Base-by-base conservation (phyloP, 1,140 invertebrate species). In the Drosophila seguyi region DNA sequence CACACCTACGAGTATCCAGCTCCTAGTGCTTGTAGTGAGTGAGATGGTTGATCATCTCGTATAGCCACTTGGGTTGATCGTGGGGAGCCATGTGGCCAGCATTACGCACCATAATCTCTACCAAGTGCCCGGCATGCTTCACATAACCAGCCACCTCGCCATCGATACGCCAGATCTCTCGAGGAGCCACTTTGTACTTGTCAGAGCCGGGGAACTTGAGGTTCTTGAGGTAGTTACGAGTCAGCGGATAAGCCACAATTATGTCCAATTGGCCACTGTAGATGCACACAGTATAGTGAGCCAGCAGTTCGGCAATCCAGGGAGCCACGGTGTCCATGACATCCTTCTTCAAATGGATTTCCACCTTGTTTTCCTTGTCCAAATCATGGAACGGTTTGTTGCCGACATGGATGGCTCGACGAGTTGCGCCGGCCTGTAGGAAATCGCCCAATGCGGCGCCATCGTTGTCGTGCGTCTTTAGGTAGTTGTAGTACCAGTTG, bases 201-300 rank as follows among this genome's bases (percentile, higher is more conserved):
- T 95, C 93, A 1, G 95, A 92, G 2, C 94, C 95, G 27, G 93
- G 92, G 94, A 97, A 98, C 41, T 96, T 93, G 0, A 98, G 90
- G 11, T 95, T 93, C 36, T 93, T 93, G 8, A 98, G 90, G 87
- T 96, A 97, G 75, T 95, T 96, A 48, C 95, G 94, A 0, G 97
- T 97, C 34, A 96, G 83, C 0, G 96, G 95, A 92, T 97, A 97
- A 2, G 97, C 95, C 3, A 97, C 95, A 80, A 98, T 97, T 18
- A 98, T 96, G 88, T 98, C 97, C 39, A 98, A 86, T 84, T 98
- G 97, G 0, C 97, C 97, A 85, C 95, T 97, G 90, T 97, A 98
- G 53, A 96, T 94, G 6, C 96, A 93, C 6, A 96, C 94, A 91
- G 94, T 94, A 80, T 97, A 97, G 65, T 95, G 81, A 52, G 86